Evolutionary conservation across 1,140 invertebrate genomes (phyloP), one percentile per base, ranked within the genome.

Genomic region (Tribolium castaneum): DNA sequence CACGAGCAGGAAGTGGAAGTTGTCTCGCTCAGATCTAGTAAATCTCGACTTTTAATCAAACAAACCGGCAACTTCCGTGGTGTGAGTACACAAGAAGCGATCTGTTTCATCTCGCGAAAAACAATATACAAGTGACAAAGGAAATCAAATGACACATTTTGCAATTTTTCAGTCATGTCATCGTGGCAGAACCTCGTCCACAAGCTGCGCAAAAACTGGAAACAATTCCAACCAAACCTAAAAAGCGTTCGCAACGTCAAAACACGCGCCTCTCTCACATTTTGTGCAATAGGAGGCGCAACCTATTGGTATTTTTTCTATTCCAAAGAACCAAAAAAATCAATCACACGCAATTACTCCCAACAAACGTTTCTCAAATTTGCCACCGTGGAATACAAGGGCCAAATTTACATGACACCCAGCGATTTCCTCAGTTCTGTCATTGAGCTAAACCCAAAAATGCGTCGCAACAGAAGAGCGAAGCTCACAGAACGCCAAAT

Each of bases 31-130:
- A 12, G 22, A 66, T 66, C 59, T 66, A 25, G 59, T 66, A 66
- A 66, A 66, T 66, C 59, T 66, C 30, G 59, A 66, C 59, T 66
- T 35, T 66, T 66, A 66, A 66, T 66, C 59, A 66, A 66, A 66
- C 59, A 66, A 66, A 66, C 59, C 30, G 59, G 12, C 59, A 66
- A 66, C 59, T 66, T 66, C 59, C 59, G 59, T 30, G 39, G 13
- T 62, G 13, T 62, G 30, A 66, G 30, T 35, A 39, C 35, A 66
- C 59, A 39, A 66, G 30, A 25, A 14, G 25, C 30, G 19, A 66
- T 66, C 59, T 66, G 59, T 66, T 66, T 35, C n/a, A 66, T 5
- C 30, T 10, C 59, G 59, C 59, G 10, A 66, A 66, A 66, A 66
- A 9, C 59, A 22, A 66, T 35, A 66, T 30, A 66, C 59, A 59